These are phyloP conservation scores for Heliconius congener DNA, from an alignment of 1,140 invertebrate species.

Conservation along the genomic window DNA sequence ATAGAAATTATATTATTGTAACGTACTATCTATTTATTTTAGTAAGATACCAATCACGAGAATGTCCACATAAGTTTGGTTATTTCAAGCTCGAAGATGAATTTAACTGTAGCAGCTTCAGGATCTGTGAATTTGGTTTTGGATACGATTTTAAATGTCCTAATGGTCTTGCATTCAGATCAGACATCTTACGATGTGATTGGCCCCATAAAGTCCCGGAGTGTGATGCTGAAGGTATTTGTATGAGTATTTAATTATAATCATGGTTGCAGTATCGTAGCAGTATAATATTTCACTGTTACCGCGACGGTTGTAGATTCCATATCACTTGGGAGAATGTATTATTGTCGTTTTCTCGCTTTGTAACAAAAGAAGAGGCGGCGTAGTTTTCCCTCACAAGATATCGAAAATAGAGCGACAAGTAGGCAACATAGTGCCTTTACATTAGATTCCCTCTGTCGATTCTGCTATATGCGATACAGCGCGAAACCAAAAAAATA, in stretches of 20 bases:
- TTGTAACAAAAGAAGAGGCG: no score
- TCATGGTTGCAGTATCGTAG: no score
- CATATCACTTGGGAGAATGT: no score
- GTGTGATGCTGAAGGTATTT: slow-evolving; percentile 87
- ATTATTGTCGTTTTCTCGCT: no score
- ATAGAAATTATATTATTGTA: neutral
- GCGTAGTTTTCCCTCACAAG: no score
- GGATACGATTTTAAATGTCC: slow-evolving; percentile 86
- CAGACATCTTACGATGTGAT: slow-evolving; percentile 89
- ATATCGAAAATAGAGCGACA: no score
- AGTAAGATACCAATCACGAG: slow-evolving; percentile 68
- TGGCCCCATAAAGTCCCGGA: slow-evolving; percentile 92
- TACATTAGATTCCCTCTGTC: no score
- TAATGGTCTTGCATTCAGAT: slow-evolving; percentile 93
- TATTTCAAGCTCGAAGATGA: slow-evolving; percentile 87
- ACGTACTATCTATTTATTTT: neutral
- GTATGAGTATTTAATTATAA: neutral
- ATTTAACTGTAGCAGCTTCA: slow-evolving; percentile 90
- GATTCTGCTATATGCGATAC: no score
- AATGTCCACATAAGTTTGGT: slow-evolving; percentile 93
- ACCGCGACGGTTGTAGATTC: no score
- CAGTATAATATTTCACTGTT: no score
- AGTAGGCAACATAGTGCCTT: no score
- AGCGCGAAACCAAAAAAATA: no score
- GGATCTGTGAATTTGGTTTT: slow-evolving; percentile 90